Evolutionary conservation across 2,888 invertebrate genomes (phyloP).

Genomic region (Xylota segnis): DNA sequence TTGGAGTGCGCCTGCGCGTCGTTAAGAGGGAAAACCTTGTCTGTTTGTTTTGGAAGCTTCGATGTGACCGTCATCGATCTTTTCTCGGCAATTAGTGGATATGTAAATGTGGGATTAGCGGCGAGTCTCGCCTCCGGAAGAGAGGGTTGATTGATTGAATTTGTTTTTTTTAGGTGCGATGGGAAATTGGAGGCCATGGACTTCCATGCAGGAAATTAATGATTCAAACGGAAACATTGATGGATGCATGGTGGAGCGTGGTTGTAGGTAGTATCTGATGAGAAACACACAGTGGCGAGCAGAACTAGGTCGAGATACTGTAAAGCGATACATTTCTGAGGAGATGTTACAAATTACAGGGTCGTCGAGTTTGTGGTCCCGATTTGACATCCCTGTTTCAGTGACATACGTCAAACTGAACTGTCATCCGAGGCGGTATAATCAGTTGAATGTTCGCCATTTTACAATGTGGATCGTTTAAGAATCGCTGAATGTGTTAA

Average conservation of each 20-base stretch:
- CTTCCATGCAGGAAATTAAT: conserved; percentile 12
- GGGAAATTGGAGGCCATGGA: conserved; percentile 22
- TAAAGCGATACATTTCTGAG: background rate
- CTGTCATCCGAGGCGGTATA: too few species aligned
- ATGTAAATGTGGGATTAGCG: conserved; percentile 53
- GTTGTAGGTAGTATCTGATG: conserved; percentile 6
- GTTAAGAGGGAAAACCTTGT: conserved; percentile 16
- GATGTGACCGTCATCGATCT: conserved; percentile 39
- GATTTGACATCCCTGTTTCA: too few species aligned
- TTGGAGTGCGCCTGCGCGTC: background rate
- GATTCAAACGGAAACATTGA: conserved; percentile 1
- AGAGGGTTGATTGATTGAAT: conserved; percentile 48
- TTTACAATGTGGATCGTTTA: too few species aligned
- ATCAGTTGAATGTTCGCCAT: too few species aligned
- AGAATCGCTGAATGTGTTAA: too few species aligned
- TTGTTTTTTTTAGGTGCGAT: conserved; percentile 11
- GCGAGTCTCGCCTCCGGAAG: conserved; percentile 31
- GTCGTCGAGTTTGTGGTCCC: too few species aligned
- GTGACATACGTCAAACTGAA: too few species aligned
- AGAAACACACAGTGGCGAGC: conserved; percentile 20
- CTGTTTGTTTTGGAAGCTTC: conserved; percentile 22
- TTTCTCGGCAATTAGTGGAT: conserved; percentile 47
- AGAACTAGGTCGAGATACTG: conserved; percentile 21
- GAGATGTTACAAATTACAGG: too few species aligned
- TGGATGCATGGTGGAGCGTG: background rate